These are phyloP conservation scores for Adoxophyes honmai DNA, from an alignment of 1,140 invertebrate species.

Conservation along the genomic window DNA sequence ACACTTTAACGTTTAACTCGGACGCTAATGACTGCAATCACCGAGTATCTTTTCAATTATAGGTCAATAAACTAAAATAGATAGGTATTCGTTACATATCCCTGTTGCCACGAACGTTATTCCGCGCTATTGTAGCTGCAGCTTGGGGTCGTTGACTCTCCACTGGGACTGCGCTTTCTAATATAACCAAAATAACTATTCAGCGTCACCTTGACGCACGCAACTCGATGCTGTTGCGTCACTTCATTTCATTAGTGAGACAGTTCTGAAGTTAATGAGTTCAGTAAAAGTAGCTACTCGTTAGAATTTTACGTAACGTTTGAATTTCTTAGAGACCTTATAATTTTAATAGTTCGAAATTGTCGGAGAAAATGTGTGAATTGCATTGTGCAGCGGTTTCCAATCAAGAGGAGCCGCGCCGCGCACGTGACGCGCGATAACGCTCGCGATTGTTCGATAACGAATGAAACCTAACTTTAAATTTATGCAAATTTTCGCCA, in stretches of 20 bases:
- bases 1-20: slow-evolving; percentile 10
- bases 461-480: too few relatives aligned
- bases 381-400: background rate
- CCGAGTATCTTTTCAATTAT: slow-evolving; percentile 31
- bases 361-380: background rate
- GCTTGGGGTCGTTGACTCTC: slow-evolving; percentile 51
- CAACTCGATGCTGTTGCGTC: slow-evolving; percentile 54
- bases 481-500: too few relatives aligned
- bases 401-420: background rate
- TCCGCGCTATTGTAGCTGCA: slow-evolving; percentile 19
- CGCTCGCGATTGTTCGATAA: too few relatives aligned
- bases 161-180: slow-evolving; percentile 64
- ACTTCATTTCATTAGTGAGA: slow-evolving; percentile 40
- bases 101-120: background rate
- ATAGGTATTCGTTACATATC: background rate
- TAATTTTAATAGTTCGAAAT: background rate
- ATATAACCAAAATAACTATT: slow-evolving; percentile 71
- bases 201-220: slow-evolving; percentile 63
- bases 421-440: background rate
- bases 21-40: slow-evolving; percentile 10
- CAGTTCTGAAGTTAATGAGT: slow-evolving; percentile 16
- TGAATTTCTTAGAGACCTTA: background rate
- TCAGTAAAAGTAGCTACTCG: slow-evolving; percentile 2
- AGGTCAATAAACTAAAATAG: slow-evolving; percentile 14
- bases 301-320: slow-evolving; percentile 4